phyloP scores from a whole-genome alignment of 2,888 invertebrate genomes.

The Lithophane leautieri region DNA sequence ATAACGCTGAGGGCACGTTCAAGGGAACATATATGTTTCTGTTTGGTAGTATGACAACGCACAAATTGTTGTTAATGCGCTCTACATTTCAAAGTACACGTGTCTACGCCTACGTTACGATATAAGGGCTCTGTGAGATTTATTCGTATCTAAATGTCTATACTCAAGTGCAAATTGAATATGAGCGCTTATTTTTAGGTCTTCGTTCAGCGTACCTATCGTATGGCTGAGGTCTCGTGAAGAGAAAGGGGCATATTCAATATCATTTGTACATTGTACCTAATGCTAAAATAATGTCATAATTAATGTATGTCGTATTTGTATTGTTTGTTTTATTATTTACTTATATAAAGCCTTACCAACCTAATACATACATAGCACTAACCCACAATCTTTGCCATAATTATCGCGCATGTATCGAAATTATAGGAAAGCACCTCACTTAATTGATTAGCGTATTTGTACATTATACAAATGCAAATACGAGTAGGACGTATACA shows the following conservation, averaged over 20 bases:
- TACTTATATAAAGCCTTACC: background rate
- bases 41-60: slow-evolving; percentile 72
- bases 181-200: background rate
- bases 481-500: no score
- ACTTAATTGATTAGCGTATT: no score
- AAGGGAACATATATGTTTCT: slow-evolving; percentile 68
- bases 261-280: no score
- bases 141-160: background rate
- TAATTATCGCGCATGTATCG: background rate
- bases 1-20: slow-evolving; percentile 68
- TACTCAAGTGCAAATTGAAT: slow-evolving; percentile 6
- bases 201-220: background rate
- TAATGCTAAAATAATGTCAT: background rate
- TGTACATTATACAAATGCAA: no score
- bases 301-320: background rate
- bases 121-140: background rate
- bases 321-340: background rate
- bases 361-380: background rate
- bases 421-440: no score
- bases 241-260: background rate
- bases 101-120: background rate
- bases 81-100: slow-evolving; percentile 38
- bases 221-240: background rate
- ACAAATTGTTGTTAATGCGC: slow-evolving; percentile 57
- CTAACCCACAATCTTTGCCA: no score